Base-by-base conservation (phyloP, 2,113 vertebrate genomes). In the Psilopsiagon aurifrons region DNA sequence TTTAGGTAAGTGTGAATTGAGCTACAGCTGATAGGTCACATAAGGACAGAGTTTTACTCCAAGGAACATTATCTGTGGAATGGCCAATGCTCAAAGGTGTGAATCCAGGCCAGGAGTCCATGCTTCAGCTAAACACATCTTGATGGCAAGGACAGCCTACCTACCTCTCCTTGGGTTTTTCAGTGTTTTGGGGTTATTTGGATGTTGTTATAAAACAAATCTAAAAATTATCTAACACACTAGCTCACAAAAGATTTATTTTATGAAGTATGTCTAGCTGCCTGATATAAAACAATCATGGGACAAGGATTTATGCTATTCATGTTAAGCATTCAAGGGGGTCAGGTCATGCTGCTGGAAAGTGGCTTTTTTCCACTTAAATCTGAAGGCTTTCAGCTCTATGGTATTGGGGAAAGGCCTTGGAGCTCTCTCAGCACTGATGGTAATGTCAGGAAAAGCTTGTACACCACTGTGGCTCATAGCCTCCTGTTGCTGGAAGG, bases 71-170 rank as follows among this genome's bases (percentile, higher is more conserved):
- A 46, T 28, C 59, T 52, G 23, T 60, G 28, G 31, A 7, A 57
- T 77, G 33, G 44, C 11, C 41, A 55, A 12, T 67, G 27, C 19
- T 77, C 33, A 60, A 47, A 86, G 69, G 18, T 66, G 43, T 71
- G 31, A 69, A 39, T 73, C 87, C 1, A 4, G 59, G 25, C 54
- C 0, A 0, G 6, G 17, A 73, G 6, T 39, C 11, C 66, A 13
- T 79, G 29, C 31, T 75, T 68, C 80, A 54, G 63, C 59, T 67
- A 70, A 93, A 91, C 49, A 59, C 41, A 39, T 39, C 39, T 69
- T 60, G 28, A 27, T 43, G 57, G 31, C 44, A 62, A 64, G 31
- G 44, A 54, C 41, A 83, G 43, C 49, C 52, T 63, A 31, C 31
- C 8, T 67, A 31, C 25, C 15, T 19, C 3, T 47, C 22, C 67